Evolutionary conservation across 2,888 invertebrate genomes (phyloP), one percentile per base, ranked within the genome.

Genomic region (Limnephilus auricula): DNA sequence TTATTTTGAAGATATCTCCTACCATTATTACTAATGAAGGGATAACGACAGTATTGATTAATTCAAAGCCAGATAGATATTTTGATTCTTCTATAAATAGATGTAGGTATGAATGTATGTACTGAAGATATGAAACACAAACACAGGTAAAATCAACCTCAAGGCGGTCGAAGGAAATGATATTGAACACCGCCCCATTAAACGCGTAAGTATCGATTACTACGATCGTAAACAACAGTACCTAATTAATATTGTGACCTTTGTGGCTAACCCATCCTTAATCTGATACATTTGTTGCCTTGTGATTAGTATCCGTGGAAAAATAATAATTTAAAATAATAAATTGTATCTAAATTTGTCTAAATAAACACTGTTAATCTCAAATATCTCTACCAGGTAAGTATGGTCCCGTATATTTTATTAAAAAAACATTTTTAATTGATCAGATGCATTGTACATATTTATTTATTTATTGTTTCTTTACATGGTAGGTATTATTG

Each of bases 151-250:
- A 82, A 34, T 12, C 32, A 34, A 82, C 82, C 82, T 82, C 34
- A 82, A 82, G 82, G 79, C 45, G 80, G 79, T 25, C 65, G 65
- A n/a, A 89, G 79, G 89, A 89, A 89, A 79, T 79, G 89, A 80
- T 89, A 89, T 80, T 79, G 40, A 40, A 89, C 40, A 89, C 89
- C 31, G 89, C 89, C 89, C 89, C 79, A 89, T 89, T 79, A 89
- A 79, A 79, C 79, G 65, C 79, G 79, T 30, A 65, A 89, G 89
- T 89, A 89, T 89, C 80, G 89, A 89, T 89, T 89, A 37, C 79
- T 89, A 34, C 10, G 32, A 4, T 65, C 25, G 25, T 65, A 65
- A 65, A 65, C 65, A 65, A 65, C 65, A 9, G 65, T 65, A 65
- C 65, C 65, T 65, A 65, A 65, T 65, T 65, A 65, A 65, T 65